These are phyloP conservation scores for Samia ricini DNA, from an alignment of 1,140 invertebrate genomes.

Conservation along the genomic window DNA sequence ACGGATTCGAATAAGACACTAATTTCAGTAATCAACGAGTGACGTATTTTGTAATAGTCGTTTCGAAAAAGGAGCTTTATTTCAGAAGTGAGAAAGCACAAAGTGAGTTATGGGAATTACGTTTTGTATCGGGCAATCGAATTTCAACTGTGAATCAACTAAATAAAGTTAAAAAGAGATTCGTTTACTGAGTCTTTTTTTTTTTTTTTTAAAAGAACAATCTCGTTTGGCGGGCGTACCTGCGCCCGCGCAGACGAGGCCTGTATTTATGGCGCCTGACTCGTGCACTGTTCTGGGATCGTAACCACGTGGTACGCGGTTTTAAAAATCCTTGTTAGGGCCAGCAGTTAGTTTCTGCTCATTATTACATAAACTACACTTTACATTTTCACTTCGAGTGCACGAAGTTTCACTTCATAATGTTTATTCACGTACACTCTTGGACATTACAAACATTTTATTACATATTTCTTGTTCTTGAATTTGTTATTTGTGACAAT, in stretches of 20 bases:
- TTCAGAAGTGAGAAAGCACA: constrained; percentile 72
- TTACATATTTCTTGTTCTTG: not conserved
- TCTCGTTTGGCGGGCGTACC: constrained; percentile 74
- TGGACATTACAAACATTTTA: not conserved
- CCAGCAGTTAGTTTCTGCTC: constrained; percentile 62
- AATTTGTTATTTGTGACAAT: not conserved
- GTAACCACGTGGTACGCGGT: constrained; percentile 59
- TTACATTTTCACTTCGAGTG: constrained; percentile 5
- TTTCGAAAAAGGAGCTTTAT: constrained; percentile 73
- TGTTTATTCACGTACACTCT: not conserved
- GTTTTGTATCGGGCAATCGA: constrained; percentile 18
- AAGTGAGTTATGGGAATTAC: constrained; percentile 70
- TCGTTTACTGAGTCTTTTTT: constrained; percentile 44
- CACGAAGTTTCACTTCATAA: not conserved
- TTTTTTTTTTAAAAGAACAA: constrained; percentile 70
- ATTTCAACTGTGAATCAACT: constrained; percentile 34
- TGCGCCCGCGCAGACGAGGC: constrained; percentile 65
- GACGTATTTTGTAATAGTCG: constrained; percentile 29
- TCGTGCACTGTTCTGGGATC: constrained; percentile 34
- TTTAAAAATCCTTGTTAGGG: constrained; percentile 70
- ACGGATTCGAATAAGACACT: constrained; percentile 25
- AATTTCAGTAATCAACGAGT: constrained; percentile 19
- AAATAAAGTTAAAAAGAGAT: constrained; percentile 25
- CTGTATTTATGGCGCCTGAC: constrained; percentile 74
- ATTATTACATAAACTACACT: constrained; percentile 32